Evolutionary conservation across 2,797 vertebrate species (phyloP), one percentile per base, ranked within the genome.

Genomic region (Coregonus sp.): DNA sequence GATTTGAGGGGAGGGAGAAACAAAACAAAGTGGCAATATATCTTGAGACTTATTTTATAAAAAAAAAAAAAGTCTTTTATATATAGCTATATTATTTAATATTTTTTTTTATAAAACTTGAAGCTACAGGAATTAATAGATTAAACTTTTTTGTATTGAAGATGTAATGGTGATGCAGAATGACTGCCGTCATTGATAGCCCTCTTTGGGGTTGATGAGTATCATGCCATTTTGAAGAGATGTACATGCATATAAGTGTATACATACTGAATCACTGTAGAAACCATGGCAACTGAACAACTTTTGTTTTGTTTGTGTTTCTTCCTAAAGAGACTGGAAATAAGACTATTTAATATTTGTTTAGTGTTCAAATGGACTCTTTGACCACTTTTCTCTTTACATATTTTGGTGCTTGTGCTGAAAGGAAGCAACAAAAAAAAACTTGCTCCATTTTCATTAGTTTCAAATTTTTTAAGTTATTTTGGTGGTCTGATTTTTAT

Each of bases 51-150:
- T 95, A 94, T 95, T 95, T 95, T 94, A 94, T 89, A 90, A 79
- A 81, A 92, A 90, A 91, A 91, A 93, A 81, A 79, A 90, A 81
- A 93, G 90, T 94, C 90, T 93, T 94, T 94, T 94, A 94, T 94
- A 94, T 94, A 94, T 93, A 94, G 93, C 94, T 93, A 47, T 11
- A 94, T 94, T 94, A 95, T 95, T 94, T 94, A 94, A 94, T 94
- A 95, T 94, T 93, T 93, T 92, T 94, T 94, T 87, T 94, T 94
- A 92, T 91, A 93, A 94, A 94, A 95, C 93, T 94, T 95, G 93
- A 95, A 93, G 90, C 90, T 94, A 94, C 91, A 93, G 91, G 89
- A 94, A 92, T 93, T 94, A 25, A 25, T 25, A 91, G 91, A 91
- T 91, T 75, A 78, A 90, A 89, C 84, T 90, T 93, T 89, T 93